These are phyloP conservation scores for Oriolus oriolus DNA, from an alignment of 2,113 vertebrate genomes.

Conservation along the genomic window DNA sequence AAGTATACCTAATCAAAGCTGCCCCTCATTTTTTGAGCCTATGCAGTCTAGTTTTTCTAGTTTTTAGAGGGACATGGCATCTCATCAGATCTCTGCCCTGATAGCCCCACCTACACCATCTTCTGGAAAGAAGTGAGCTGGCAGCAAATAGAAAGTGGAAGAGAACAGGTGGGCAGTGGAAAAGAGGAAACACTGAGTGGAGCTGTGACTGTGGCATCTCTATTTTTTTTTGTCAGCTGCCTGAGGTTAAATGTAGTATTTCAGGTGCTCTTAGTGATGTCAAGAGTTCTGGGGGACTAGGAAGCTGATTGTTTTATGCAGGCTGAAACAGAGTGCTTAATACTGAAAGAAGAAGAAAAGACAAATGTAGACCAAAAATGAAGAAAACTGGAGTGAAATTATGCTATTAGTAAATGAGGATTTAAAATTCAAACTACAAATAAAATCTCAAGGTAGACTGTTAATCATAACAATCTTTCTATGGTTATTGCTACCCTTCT, in stretches of 20 bases:
- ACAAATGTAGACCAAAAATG: not conserved
- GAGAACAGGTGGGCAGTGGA: not conserved
- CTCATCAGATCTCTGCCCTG: not conserved
- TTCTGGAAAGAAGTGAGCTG: not conserved
- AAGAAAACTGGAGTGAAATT: not conserved
- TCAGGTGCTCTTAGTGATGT: not conserved
- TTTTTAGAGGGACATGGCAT: not conserved
- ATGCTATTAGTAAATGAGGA: not conserved
- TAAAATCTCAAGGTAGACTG: not conserved
- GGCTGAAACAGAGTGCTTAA: not conserved
- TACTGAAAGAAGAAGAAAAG: not conserved
- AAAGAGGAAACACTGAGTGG: not conserved
- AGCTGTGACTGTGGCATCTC: not conserved
- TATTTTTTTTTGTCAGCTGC: not conserved
- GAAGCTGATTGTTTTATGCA: not conserved
- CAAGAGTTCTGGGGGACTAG: not conserved
- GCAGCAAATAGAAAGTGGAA: not conserved
- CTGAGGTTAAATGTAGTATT: not conserved
- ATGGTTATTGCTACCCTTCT: not conserved
- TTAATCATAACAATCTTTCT: not conserved
- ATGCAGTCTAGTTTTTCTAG: not conserved
- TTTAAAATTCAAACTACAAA: not conserved
- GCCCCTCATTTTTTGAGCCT: not conserved
- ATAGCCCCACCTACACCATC: not conserved
- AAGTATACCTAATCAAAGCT: not conserved